Conservation (phyloP, 1,140 invertebrate species). For the Hydropsyche tenuis region DNA sequence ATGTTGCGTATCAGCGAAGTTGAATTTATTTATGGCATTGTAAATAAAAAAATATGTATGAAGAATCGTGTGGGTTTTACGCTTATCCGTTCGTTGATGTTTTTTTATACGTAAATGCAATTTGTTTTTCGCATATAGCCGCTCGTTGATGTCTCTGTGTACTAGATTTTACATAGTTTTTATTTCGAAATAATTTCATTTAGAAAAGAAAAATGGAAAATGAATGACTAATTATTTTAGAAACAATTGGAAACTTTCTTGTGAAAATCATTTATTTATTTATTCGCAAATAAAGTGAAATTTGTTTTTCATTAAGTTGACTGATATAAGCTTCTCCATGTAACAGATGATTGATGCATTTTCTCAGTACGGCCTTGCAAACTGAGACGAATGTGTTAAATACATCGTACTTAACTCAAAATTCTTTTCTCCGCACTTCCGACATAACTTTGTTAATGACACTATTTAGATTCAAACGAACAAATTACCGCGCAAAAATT, state of each 20-base stretch:
- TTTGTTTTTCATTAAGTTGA: background rate
- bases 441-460: background rate
- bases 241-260: no score
- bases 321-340: background rate
- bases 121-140: no score
- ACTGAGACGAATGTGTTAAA: constrained; percentile 2
- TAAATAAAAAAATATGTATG: background rate
- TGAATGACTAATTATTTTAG: no score
- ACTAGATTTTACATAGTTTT: no score
- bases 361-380: background rate
- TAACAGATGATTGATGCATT: constrained; percentile 7
- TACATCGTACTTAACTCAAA: background rate
- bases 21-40: background rate
- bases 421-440: background rate
- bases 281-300: background rate
- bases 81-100: constrained; percentile 1
- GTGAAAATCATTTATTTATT: no score
- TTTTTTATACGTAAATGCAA: no score
- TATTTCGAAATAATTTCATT: no score
- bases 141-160: no score
- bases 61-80: constrained; percentile 1
- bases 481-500: no score
- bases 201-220: no score
- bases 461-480: no score
- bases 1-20: no score